A percentile compares a stretch with the other conserved stretches of the same genome.
Conservation (phyloP, 2,797 vertebrate genomes). For the Anolis apletophallus region DNA sequence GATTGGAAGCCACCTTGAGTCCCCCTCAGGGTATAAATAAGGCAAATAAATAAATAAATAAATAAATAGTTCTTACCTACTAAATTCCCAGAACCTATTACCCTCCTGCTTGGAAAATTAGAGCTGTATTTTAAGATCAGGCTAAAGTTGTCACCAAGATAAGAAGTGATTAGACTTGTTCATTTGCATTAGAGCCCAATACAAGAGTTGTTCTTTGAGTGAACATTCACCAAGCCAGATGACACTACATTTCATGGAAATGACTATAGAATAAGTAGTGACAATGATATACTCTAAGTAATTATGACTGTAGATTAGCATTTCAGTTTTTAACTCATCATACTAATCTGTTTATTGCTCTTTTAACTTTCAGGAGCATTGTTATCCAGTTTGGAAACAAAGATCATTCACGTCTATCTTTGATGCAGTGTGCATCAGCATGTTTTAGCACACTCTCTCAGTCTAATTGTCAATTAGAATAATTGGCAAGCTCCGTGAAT, state of each 20-base stretch:
- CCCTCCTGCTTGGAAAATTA: neutral
- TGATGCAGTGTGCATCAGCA: constrained; percentile 36
- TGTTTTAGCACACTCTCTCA: constrained; percentile 43
- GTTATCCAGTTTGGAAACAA: constrained; percentile 42
- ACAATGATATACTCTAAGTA: neutral
- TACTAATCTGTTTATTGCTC: neutral
- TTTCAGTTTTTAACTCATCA: constrained; percentile 33
- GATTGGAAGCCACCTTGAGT: no score
- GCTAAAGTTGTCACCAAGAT: neutral
- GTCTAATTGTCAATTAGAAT: constrained; percentile 42
- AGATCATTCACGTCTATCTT: constrained; percentile 40
- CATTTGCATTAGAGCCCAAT: neutral
- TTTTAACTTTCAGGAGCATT: constrained; percentile 32
- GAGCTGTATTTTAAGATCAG: neutral
- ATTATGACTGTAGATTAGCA: neutral
- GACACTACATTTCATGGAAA: neutral
- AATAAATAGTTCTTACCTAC: neutral
- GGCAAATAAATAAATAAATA: neutral
- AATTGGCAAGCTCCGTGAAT: constrained; percentile 37
- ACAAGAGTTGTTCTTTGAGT: neutral
- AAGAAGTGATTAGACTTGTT: neutral
- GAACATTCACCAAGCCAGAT: neutral
- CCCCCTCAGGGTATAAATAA: no score
- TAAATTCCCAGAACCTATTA: neutral
- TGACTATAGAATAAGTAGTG: neutral